Evolutionary conservation across 2,888 invertebrate species (phyloP).

Genomic region (Diaphora mendica): DNA sequence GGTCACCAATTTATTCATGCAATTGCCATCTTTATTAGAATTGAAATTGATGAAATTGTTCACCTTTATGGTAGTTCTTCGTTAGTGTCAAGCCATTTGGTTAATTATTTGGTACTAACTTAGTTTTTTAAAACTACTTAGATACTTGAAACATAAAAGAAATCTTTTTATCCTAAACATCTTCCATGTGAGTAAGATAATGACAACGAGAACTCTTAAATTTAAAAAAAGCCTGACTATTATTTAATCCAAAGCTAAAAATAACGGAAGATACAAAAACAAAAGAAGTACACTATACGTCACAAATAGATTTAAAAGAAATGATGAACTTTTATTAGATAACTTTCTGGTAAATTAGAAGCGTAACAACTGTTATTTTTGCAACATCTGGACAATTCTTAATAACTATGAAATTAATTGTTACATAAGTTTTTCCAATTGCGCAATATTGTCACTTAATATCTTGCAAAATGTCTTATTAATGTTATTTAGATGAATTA

Average conservation of each 20-base stretch:
- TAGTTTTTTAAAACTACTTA: no score
- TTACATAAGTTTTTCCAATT: slow-evolving; percentile 27
- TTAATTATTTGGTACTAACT: no score
- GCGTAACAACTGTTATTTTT: neutral
- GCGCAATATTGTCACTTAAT: slow-evolving; percentile 8
- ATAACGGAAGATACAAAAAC: neutral
- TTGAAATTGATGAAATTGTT: no score
- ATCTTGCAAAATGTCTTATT: neutral
- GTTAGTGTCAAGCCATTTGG: no score
- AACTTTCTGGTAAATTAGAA: slow-evolving; percentile 14
- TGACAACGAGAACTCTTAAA: no score
- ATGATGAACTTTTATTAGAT: slow-evolving; percentile 25
- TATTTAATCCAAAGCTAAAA: neutral
- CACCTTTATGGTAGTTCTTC: no score
- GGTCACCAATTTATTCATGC: no score
- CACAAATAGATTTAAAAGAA: neutral
- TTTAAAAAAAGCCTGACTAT: neutral
- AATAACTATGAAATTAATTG: slow-evolving; percentile 10
- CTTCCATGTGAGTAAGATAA: no score
- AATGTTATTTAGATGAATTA: neutral
- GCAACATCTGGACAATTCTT: neutral
- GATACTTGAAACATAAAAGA: no score
- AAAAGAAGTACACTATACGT: neutral
- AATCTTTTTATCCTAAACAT: no score
- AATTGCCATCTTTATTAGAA: no score